Evolutionary conservation across 2,888 invertebrate species (phyloP), one percentile per base, ranked within the genome.

Genomic region (Polietes domitor): DNA sequence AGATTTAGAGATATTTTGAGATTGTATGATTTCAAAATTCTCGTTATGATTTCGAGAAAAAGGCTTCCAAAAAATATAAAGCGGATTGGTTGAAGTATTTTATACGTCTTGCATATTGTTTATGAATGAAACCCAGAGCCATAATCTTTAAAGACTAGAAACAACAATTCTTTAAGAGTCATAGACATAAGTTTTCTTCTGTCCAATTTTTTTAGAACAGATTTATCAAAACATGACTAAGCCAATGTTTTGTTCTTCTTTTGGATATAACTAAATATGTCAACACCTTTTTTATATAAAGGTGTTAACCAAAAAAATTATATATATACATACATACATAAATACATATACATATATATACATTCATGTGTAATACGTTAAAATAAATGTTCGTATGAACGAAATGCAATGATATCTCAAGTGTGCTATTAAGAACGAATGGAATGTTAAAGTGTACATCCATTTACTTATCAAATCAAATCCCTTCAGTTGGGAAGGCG

Each of bases 341-440:
- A 37, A 41, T 17, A 72, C 21, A 50, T 65, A 77, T 12, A 7
- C 10, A 41, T 41, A 41, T 10, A 41, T 58, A 74, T 53, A 21
- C 61, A 75, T 73, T 77, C 50, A 28, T 41, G 78, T 73, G 77
- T 32, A 71, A 80, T 75, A 71, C 77, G 74, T 81, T 75, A 76
- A 17, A 80, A 77, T 74, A 83, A 83, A 80, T 80, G 73, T 77
- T 73, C 80, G 70, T 74, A 77, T 58, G 26, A 37, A 43, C 10
- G 19, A 65, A 41, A 37, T 37, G 65, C 65, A 65, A 32, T 63
- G 63, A 32, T 19, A 63, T 17, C 19, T 7, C 21, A 21, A 17
- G 19, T 50, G n/a, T 50, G 2, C 3, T 17, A n/a, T 41, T 41
- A 41, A 32, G 9, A 12, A 41, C 41, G 10, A 41, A 41, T 41